Percentiles rank a stretch among this genome's conserved stretches.
These are phyloP conservation scores for Chrysocyon brachyurus DNA, from an alignment of 2,797 vertebrate species.

Conservation along the genomic window DNA sequence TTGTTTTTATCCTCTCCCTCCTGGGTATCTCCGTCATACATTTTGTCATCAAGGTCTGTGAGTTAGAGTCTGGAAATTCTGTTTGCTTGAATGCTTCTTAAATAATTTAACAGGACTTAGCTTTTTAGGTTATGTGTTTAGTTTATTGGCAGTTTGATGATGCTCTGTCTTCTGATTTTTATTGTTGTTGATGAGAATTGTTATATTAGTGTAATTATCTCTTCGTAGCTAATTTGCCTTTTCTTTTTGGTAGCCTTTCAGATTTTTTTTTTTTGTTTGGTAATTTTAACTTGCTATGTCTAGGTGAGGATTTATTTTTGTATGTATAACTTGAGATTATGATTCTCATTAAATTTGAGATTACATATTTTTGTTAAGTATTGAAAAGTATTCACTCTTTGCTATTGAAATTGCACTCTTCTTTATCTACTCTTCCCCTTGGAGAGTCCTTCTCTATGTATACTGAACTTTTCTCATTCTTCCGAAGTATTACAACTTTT, in stretches of 20 bases:
- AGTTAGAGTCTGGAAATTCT: background rate
- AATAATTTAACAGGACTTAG: background rate
- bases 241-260: conserved; percentile 12
- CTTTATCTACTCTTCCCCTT: background rate
- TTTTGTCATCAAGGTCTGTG: background rate
- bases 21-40: background rate
- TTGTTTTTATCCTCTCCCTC: background rate
- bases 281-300: background rate
- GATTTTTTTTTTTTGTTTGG: background rate
- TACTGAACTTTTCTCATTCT: background rate
- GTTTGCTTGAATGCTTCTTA: background rate
- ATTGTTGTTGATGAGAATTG: background rate
- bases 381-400: background rate
- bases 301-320: background rate
- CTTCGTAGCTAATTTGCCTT: background rate
- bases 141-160: background rate
- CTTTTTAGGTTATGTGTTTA: background rate
- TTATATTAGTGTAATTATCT: background rate
- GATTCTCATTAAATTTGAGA: background rate
- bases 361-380: background rate
- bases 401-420: background rate
- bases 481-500: background rate
- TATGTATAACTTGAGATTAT: background rate
- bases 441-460: background rate
- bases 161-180: background rate